Base-by-base conservation (phyloP, 2,888 invertebrate species). In the Pseudococcus jackbeardsleyi region DNA sequence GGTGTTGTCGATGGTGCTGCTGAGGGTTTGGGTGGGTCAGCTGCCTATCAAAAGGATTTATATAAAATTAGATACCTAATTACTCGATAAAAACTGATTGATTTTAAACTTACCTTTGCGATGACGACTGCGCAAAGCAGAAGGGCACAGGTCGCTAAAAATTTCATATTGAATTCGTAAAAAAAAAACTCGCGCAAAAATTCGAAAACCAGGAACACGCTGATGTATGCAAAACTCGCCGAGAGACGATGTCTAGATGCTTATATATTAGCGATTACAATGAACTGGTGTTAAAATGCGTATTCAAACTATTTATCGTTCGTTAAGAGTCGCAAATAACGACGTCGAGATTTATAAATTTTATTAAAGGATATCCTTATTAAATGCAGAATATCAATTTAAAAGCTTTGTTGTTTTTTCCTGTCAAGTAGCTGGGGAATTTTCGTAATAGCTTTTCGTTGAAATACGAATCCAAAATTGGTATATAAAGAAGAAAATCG, bases 321-420 rank as follows among this genome's bases (percentile, higher is more conserved):
- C 17, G 79, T 82, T 82, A 68, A 68, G 33, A 46, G 54, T 86
- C 42, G 86, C 68, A 46, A 86, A 86, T 86, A 86, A 39, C 86
- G 86, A 33, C 46, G 86, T 86, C 46, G 68, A 86, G 68, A 88
- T 79, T 88, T 79, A 79, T 88, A 50, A 68, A 77, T 48, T 87
- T 88, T 79, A 88, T 54, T 72, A 79, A 42, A 88, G 88, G 88
- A 88, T 88, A 88, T 88, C 88, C 88, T 88, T 82, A 88, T 88
- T 88, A 88, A 54, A 86, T 68, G 46, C 64, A 68, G 54, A 88
- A 88, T 77, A 72, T 54, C 82, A 88, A 86, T 86, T 88, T 88
- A 88, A 50, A 88, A 33, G 54, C 48, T 19, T 82, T 88, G 79
- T 88, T 88, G 50, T 82, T 88, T 88, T 88, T 88, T 88, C 88